These are phyloP conservation scores for Trissolcus brochymenae DNA, from an alignment of 2,888 invertebrate genomes.

Conservation along the genomic window DNA sequence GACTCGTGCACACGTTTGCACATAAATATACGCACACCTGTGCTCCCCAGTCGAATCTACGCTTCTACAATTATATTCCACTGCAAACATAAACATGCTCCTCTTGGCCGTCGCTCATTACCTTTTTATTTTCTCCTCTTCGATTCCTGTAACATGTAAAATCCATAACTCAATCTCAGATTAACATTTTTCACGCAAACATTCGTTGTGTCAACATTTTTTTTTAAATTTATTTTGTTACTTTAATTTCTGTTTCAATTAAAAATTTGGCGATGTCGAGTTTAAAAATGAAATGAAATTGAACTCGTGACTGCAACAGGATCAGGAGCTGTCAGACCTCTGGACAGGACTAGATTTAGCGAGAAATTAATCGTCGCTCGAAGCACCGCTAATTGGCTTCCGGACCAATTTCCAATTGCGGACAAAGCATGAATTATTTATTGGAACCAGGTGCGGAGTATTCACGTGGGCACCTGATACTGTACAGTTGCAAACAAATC, in stretches of 20 bases:
- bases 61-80: slow-evolving; percentile 38
- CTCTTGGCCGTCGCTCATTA: neutral
- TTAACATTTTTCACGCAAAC: too few species aligned
- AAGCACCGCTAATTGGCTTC: slow-evolving; percentile 58
- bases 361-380: slow-evolving; percentile 56
- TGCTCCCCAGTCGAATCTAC: slow-evolving; percentile 17
- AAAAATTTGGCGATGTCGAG: too few species aligned
- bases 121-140: slow-evolving; percentile 11
- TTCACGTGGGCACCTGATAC: slow-evolving; percentile 48
- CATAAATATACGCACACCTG: slow-evolving; percentile 28
- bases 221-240: too few species aligned
- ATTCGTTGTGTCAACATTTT: too few species aligned
- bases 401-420: slow-evolving; percentile 61
- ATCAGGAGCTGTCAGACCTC: too few species aligned
- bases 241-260: too few species aligned
- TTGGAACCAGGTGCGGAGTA: slow-evolving; percentile 50
- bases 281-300: too few species aligned
- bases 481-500: slow-evolving; percentile 37
- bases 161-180: slow-evolving; percentile 13
- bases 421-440: slow-evolving; percentile 60
- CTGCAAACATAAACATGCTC: slow-evolving; percentile 44
- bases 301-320: too few species aligned
- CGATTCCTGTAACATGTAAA: neutral
- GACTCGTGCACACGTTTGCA: slow-evolving; percentile 26
- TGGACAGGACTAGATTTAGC: neutral